Base-by-base conservation (phyloP, 2,888 invertebrate genomes). In the Eledona agricola region DNA sequence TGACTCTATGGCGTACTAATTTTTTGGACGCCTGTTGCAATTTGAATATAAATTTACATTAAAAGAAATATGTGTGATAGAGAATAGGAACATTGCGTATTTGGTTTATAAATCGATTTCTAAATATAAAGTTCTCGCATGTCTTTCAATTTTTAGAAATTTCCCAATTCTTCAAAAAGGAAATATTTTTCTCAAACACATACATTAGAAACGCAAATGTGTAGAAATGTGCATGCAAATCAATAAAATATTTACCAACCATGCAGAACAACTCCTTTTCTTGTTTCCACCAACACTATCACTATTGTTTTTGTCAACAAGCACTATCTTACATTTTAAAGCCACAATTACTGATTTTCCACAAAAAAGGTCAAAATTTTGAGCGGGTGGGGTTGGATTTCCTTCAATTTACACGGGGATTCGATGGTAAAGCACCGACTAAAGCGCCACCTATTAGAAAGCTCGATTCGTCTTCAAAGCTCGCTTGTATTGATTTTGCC, bases 361-460 rank as follows among this genome's bases (percentile, higher is more conserved):
- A 19, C 31, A 12, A 29, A 29, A 29, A 10, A 20, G 20, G 22
- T 25, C 32, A 16, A 22, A 45, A 45, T 34, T 46, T n/a, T 13
- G 9, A 34, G 35, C 54, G 54, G 54, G 54, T 29, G 54, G 54
- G 54, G 54, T 54, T 54, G 47, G 23, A 42, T 49, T 53, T 53
- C 16, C 13, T 22, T 16, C 28, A 42, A 38, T 40, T 19, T 47
- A 23, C 26, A 37, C 32, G 22, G 4, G 2, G 11, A 26, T 35
- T 43, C 31, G 42, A 32, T 32, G 23, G 37, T 38, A n/a, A n/a
- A n/a, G n/a, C n/a, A n/a, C n/a, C 23, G 47, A 49, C 9, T 7
- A 3, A 11, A 9, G 16, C 49, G 54, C 45, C 54, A 35, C 54
- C 54, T 49, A 9, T 34, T 43, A 42, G 34, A n/a, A 4, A 42